Evolutionary conservation across 2,888 invertebrate genomes (phyloP).

Genomic region (Perizoma affinitatum): DNA sequence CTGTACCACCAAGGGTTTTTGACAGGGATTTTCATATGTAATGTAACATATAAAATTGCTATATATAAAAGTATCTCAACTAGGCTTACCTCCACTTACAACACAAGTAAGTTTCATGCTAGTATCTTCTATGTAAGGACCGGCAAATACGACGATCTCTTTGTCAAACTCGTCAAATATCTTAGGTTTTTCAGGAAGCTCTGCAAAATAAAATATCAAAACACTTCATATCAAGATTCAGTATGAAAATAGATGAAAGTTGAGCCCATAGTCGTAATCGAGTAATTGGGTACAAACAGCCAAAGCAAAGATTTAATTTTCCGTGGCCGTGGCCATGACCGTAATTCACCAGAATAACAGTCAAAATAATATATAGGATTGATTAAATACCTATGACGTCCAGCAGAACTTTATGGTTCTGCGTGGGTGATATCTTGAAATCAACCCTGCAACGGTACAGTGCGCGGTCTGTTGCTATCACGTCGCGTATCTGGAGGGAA

Average conservation of each 20-base stretch:
- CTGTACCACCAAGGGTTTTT: no score
- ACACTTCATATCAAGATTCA: no score
- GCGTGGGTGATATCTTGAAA: slow-evolving; percentile 91
- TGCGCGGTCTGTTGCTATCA: slow-evolving; percentile 89
- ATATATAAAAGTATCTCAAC: slow-evolving; percentile 16
- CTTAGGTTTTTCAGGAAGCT: slow-evolving; percentile 89
- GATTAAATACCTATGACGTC: slow-evolving; percentile 87
- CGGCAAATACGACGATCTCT: slow-evolving; percentile 86
- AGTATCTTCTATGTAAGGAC: slow-evolving; percentile 89
- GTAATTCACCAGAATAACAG: no score
- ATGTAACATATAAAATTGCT: background rate
- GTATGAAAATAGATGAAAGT: no score
- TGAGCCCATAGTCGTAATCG: no score
- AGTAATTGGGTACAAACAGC: no score
- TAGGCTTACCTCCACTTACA: slow-evolving; percentile 88
- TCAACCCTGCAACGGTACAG: slow-evolving; percentile 92
- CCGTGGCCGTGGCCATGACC: no score
- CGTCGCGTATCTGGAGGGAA: slow-evolving; percentile 87
- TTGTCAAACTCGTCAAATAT: slow-evolving; percentile 88
- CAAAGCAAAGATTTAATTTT: no score
- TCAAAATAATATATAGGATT: no score
- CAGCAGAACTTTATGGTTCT: slow-evolving; percentile 89
- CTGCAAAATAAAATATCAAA: slow-evolving; percentile 73
- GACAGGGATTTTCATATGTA: no score
- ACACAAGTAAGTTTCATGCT: slow-evolving; percentile 89